A percentile compares a stretch with the other conserved stretches of the same genome.
Evolutionary conservation across 2,113 vertebrate genomes (phyloP).

Genomic region (Tenrec ecaudatus): DNA sequence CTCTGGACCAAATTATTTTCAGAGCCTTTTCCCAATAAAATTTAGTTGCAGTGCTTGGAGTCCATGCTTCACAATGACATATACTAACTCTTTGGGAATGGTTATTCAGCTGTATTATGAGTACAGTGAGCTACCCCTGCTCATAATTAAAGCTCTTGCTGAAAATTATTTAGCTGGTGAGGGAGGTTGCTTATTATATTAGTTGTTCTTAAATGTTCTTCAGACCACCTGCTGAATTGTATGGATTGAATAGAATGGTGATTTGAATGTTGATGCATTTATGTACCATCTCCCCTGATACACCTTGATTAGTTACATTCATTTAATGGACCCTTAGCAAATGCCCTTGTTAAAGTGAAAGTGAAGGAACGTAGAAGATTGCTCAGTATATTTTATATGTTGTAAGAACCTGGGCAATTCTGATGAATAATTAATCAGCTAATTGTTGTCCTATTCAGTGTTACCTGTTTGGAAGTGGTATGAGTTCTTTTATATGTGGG

Average conservation of each 20-base stretch:
- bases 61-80: conserved; percentile 31
- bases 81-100: conserved; percentile 43
- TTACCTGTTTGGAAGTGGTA: conserved; percentile 72
- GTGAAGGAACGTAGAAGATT: conserved; percentile 65
- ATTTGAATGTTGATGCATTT: conserved; percentile 73
- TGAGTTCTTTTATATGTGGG: conserved; percentile 54
- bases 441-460: conserved; percentile 71
- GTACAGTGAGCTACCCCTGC: conserved; percentile 64
- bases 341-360: conserved; percentile 76
- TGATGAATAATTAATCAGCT: conserved; percentile 82
- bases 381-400: conserved; percentile 65
- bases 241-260: conserved; percentile 57
- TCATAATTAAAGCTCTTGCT: conserved; percentile 67
- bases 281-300: conserved; percentile 50
- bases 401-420: conserved; percentile 66
- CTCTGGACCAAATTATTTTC: conserved; percentile 31
- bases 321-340: conserved; percentile 67
- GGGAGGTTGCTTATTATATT: conserved; percentile 60
- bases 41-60: conserved; percentile 39
- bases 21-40: neutral
- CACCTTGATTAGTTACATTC: conserved; percentile 71
- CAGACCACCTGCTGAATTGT: conserved; percentile 74
- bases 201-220: conserved; percentile 74
- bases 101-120: conserved; percentile 56
- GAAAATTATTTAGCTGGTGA: conserved; percentile 61